These are phyloP conservation scores for Tineola bisselliella DNA, from an alignment of 2,888 invertebrate species.

Conservation along the genomic window DNA sequence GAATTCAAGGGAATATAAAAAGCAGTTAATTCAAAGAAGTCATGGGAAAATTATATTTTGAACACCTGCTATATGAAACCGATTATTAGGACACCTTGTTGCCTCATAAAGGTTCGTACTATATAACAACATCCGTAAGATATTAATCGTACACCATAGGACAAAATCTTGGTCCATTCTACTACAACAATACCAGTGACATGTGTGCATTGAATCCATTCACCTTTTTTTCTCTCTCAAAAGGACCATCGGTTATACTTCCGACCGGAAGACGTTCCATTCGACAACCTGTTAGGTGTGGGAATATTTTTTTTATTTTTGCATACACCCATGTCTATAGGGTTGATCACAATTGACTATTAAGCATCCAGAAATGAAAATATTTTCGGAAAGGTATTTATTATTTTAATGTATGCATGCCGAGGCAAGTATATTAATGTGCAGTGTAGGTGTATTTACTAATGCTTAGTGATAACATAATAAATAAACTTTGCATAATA, in stretches of 20 bases:
- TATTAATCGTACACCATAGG: neutral
- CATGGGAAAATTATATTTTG: slow-evolving; percentile 9
- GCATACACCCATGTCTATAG: neutral
- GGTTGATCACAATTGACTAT: neutral
- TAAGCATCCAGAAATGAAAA: neutral
- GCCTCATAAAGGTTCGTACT: slow-evolving; percentile 30
- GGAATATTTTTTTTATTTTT: slow-evolving; percentile 46
- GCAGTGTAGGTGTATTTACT: neutral
- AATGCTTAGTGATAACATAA: neutral
- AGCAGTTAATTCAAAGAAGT: neutral
- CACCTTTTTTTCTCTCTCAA: slow-evolving; percentile 33
- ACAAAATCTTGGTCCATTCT: slow-evolving; percentile 12
- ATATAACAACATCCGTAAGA: slow-evolving; percentile 18
- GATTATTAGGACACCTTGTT: slow-evolving; percentile 9
- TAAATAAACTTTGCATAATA: neutral
- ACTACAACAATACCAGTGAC: slow-evolving; percentile 25
- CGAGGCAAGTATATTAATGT: neutral
- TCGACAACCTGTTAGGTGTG: slow-evolving; percentile 61
- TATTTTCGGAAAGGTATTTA: neutral
- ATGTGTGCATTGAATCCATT: slow-evolving; percentile 49
- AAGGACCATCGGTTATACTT: slow-evolving; percentile 59
- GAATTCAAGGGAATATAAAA: neutral
- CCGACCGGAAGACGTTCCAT: slow-evolving; percentile 60
- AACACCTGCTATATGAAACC: slow-evolving; percentile 7
- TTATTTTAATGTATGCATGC: neutral